Evolutionary conservation across 2,888 invertebrate species (phyloP), one percentile per base, ranked within the genome.

Genomic region (Macaria notata): DNA sequence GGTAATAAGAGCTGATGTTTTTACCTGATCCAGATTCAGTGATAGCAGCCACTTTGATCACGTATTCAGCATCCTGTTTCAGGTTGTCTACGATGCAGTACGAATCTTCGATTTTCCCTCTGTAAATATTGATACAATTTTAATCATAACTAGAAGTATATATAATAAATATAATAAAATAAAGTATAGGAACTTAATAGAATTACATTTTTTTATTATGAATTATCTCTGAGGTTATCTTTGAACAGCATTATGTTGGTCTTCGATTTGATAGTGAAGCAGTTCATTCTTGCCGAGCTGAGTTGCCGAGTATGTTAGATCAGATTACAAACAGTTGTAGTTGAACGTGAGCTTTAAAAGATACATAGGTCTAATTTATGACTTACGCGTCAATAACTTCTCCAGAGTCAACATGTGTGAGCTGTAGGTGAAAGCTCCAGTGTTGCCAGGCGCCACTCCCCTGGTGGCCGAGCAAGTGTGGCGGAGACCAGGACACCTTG

Each of bases 401-500:
- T 4, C 83, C 84, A 46, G 79, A 73, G 19, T 61, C 65, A 0
- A 92, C 80, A 64, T 95, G 93, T 66, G 92, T 93, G n/a, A 94
- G 88, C 57, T 94, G 93, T 9, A 97, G 86, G 76, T 96, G 95
- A 78, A 96, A 97, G 0, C 93, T 93, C 97, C 97, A 98, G 66
- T 94, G 94, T 41, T 92, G 92, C 93, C 94, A 94, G 0, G 94
- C 93, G 0, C 93, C 93, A 61, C 88, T 93, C 71, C 95, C 95
- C 81, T 97, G 96, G 41, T 94, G 94, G 0, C 94, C 94, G 49
- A 96, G 77, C 31, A 95, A 84, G 81, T 95, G 95, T 0, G 98
- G 98, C 1, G 94, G 92, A 31, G 94, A 93, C 98, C 98, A 98
- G 0, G 94, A 93, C 0, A 97, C 94, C 75, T 95, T 95, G 0